Base-by-base conservation (phyloP, 2,113 vertebrate species). In the Anolis sagrei region DNA sequence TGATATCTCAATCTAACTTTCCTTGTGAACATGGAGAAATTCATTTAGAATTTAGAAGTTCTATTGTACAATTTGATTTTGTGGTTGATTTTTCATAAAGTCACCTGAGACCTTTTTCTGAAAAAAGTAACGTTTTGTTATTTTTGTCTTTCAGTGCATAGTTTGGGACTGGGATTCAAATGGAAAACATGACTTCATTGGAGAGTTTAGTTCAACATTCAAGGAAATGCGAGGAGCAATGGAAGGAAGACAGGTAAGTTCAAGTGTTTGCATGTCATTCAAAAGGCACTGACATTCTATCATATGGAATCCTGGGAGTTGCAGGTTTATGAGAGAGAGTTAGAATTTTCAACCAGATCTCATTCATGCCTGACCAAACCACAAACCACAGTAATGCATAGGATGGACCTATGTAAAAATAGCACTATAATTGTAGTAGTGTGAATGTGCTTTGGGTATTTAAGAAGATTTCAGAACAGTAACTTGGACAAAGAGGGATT, bases 111-210 rank as follows among this genome's bases (percentile, higher is more conserved):
- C 18, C 2, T 21, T 27, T n/a, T 76, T 66, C 64, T 83, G 32
- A 48, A 32, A 36, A 21, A 75, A 10, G n/a, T 32, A 54, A 66
- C 25, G 29, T 44, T 64, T 23, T 7, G 1, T 39, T 74, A 18
- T 1, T 4, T 85, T 82, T 96, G 6, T 91, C 80, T 96, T 93
- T 0, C 94, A 99, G 99, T 98, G 98, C 94, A 98, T 98, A 79
- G 98, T 99, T 51, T 99, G 98, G 98, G 98, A 99, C 95, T 99
- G 98, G 98, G 98, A 99, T 96, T 99, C 98, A 62, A 99, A 99
- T 0, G 98, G 98, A 62, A 99, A 99, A 73, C 98, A 99, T 21
- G 98, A 99, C 96, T 99, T 98, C 94, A 99, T 99, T 36, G 98
- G 98, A 19, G 98, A 99, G 78, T 99, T 98, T 58, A 97, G 97